Conservation (phyloP, 2,797 vertebrate species). For the Delichon dasypus region DNA sequence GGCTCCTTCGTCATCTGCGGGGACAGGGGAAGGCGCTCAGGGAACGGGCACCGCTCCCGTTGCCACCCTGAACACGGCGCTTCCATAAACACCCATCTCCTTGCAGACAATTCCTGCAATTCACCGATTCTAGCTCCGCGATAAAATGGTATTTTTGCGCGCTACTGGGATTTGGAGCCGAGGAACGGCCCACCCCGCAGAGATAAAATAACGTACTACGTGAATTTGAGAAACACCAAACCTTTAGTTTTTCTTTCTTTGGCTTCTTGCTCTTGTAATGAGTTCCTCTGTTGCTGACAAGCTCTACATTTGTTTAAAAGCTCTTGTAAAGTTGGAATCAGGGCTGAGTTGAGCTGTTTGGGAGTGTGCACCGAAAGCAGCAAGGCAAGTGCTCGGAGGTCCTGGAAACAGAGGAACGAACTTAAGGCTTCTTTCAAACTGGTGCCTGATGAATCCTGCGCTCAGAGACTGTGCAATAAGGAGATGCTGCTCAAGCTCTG, state of each 20-base stretch:
- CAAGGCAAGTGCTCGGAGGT: slow-evolving; percentile 90
- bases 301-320: slow-evolving; percentile 88
- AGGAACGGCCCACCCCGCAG: not conserved
- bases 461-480: not conserved
- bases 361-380: slow-evolving; percentile 93
- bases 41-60: accelerated
- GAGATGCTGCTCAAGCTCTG: not conserved
- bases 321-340: slow-evolving; percentile 92
- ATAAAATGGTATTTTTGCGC: accelerated
- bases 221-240: slow-evolving; percentile 29
- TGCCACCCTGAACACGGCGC: not conserved
- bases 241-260: slow-evolving; percentile 94
- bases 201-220: accelerated
- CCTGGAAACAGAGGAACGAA: slow-evolving; percentile 74
- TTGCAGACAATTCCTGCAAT: not conserved
- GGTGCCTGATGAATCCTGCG: not conserved
- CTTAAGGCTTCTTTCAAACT: not conserved
- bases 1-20: slow-evolving; percentile 90
- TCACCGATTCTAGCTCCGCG: accelerated
- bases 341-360: slow-evolving; percentile 87
- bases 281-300: slow-evolving; percentile 89
- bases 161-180: accelerated
- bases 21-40: not conserved
- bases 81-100: not conserved
- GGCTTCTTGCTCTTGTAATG: slow-evolving; percentile 90